Evolutionary conservation across 1,140 invertebrate genomes (phyloP), one percentile per base, ranked within the genome.

Genomic region (Mya arenaria): DNA sequence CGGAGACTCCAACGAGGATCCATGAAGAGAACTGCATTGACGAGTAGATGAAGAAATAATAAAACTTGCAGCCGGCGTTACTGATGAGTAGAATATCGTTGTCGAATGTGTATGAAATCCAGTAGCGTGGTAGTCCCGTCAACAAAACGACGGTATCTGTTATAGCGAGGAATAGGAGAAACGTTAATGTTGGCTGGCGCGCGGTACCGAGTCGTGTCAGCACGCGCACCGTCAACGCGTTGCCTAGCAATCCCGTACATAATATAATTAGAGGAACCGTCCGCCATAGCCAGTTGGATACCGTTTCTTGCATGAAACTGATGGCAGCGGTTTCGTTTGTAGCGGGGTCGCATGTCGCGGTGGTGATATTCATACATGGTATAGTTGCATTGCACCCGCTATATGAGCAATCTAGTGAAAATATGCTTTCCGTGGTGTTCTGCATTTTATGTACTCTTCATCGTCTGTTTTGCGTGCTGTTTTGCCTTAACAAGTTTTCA

Each of bases 21-120:
- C 90, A 91, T 0, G 90, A 86, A 0, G 89, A 91, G 71, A 80
- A 87, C 41, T 91, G 85, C 83, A 89, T 83, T 13, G 80, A 58
- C 15, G 81, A 48, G 69, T 91, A 91, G 1, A 88, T 75, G 13
- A 88, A 36, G 72, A 89, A 91, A 2, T 84, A 66, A 80, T 89
- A 81, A 1, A 88, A 30, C 75, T 86, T 87, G 62, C 90, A 91
- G 0, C 81, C 73, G 8, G 58, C 56, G 28, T 83, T 28, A 37
- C 77, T 83, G 10, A 84, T 15, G 17, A 48, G 65, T 39, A 85
- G 58, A 13, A 90, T 52, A 66, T 91, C 88, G 13, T 66, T 69
- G 8, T 86, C 39, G 56, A 88, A 86, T 4, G 74, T 36, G 25
- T 87, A 58, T 13, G 39, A 6, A 41, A 87, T 80, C 87, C 85